Percentiles rank a stretch among this genome's conserved stretches.
Evolutionary conservation across 2,797 vertebrate species (phyloP).

Genomic region (Orestias chungarensis): DNA sequence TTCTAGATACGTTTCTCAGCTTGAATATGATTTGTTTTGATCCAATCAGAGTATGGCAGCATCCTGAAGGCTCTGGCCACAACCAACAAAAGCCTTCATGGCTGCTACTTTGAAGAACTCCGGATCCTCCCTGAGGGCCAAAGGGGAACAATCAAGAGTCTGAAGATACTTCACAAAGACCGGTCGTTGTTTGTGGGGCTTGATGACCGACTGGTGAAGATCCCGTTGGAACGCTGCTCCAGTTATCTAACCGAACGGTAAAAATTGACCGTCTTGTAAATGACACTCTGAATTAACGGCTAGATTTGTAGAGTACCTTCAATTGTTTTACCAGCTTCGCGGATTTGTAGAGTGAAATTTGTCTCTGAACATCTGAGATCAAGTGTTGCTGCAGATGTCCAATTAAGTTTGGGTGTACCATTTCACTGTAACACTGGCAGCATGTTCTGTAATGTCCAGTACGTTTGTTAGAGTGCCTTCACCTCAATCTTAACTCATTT

Average conservation of each 20-base stretch:
- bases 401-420: not conserved
- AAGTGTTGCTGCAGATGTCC: not conserved
- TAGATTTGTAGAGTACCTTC: not conserved
- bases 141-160: constrained; percentile 84
- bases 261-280: not conserved
- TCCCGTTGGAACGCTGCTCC: constrained; percentile 86
- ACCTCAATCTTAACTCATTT: too few relatives aligned
- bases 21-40: not conserved
- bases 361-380: too few relatives aligned
- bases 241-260: constrained; percentile 72
- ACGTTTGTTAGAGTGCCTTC: too few relatives aligned
- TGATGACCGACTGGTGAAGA: constrained; percentile 85
- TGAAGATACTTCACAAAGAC: constrained; percentile 89
- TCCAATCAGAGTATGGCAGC: constrained; percentile 87
- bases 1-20: not conserved
- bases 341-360: not conserved
- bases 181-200: constrained; percentile 91
- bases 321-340: not conserved
- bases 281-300: not conserved
- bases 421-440: not conserved
- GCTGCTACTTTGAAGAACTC: constrained; percentile 93
- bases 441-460: too few relatives aligned
- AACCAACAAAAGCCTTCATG: constrained; percentile 82
- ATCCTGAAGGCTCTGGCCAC: constrained; percentile 92
- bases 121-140: constrained; percentile 85